Evolutionary conservation across 2,797 vertebrate genomes (phyloP).

Genomic region (Anguilla megastoma): DNA sequence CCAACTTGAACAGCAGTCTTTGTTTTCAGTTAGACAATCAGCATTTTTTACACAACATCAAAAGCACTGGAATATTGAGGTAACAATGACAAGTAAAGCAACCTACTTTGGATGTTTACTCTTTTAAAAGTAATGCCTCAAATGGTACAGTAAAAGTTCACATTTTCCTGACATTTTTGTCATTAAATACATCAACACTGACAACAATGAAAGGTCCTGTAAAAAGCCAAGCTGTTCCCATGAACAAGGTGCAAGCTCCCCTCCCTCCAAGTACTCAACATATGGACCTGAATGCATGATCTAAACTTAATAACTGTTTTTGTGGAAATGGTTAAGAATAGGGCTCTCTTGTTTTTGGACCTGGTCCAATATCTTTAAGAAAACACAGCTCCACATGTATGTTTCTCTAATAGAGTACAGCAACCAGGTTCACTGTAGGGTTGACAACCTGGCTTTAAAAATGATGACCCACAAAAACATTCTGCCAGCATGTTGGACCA

Average conservation of each 20-base stretch:
- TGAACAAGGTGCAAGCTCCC: neutral
- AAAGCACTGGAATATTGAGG: neutral
- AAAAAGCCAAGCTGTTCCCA: constrained; percentile 16
- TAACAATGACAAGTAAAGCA: constrained; percentile 7
- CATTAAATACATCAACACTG: constrained; percentile 7
- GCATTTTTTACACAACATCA: neutral
- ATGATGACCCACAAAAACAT: constrained; percentile 10
- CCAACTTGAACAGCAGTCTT: constrained; percentile 7
- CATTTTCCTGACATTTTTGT: neutral
- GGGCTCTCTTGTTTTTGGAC: constrained; percentile 30
- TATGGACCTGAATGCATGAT: constrained; percentile 25
- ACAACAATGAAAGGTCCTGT: constrained; percentile 14
- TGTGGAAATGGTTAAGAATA: constrained; percentile 35
- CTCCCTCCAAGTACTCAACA: neutral
- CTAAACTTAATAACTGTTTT: constrained; percentile 27
- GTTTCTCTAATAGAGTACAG: constrained; percentile 18
- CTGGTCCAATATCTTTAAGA: neutral
- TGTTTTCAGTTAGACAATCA: neutral
- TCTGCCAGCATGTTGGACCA: neutral
- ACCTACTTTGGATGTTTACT: neutral
- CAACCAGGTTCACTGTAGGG: constrained; percentile 20
- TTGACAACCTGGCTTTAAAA: constrained; percentile 23
- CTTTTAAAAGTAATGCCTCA: neutral
- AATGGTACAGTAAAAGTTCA: neutral
- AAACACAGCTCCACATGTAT: constrained; percentile 24